These are phyloP conservation scores for Epinephelus coioides DNA, from an alignment of 2,797 vertebrate genomes.

Conservation along the genomic window DNA sequence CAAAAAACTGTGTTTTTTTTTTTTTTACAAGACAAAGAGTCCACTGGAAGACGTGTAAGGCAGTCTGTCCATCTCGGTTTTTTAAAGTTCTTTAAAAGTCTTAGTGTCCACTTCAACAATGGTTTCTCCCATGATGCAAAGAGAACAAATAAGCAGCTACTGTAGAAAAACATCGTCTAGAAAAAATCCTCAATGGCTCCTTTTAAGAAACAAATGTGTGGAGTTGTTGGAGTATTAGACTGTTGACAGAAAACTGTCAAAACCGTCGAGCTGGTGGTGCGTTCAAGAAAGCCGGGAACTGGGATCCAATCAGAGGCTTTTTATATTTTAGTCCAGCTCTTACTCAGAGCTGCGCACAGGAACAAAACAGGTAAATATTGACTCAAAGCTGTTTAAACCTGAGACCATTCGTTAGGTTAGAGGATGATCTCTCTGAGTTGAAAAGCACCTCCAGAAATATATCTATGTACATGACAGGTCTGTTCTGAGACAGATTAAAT, in stretches of 20 bases:
- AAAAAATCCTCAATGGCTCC: not conserved
- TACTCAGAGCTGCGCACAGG: not conserved
- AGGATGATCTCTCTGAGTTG: not conserved
- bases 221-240: not conserved
- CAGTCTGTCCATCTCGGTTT: constrained; percentile 18
- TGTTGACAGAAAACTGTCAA: not conserved
- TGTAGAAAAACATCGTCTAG: no score
- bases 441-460: not conserved
- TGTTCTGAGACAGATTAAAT: not conserved
- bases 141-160: not conserved
- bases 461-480: not conserved
- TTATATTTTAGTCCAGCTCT: not conserved
- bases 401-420: not conserved
- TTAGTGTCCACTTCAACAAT: not conserved
- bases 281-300: constrained; percentile 1
- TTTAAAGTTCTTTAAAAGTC: not conserved
- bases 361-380: not conserved
- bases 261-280: constrained; percentile 1
- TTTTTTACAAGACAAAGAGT: constrained; percentile 36
- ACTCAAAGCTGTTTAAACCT: not conserved
- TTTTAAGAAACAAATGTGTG: not conserved
- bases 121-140: not conserved
- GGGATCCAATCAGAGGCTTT: not conserved
- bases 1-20: constrained; percentile 10
- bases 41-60: constrained; percentile 40